phyloP scores from a whole-genome alignment of 2,888 invertebrate genomes.

The Agapostemon virescens region DNA sequence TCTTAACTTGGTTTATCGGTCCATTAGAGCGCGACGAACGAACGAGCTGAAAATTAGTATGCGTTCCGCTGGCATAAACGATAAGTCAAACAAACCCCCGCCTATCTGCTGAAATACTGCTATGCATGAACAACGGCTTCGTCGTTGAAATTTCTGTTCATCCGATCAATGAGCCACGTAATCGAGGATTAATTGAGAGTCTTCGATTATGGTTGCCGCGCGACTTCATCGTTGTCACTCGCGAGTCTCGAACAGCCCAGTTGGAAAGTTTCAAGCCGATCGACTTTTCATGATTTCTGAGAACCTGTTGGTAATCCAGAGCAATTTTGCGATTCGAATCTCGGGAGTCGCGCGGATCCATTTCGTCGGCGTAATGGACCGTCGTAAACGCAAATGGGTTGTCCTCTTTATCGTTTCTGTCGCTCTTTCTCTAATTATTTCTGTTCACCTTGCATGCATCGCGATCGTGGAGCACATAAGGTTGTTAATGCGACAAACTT shows the following conservation, averaged over 20 bases:
- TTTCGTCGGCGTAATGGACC: background rate
- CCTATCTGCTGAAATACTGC: constrained; percentile 17
- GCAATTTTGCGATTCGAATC: constrained; percentile 35
- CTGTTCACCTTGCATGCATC: background rate
- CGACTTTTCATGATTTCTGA: constrained; percentile 55
- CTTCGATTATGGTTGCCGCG: constrained; percentile 48
- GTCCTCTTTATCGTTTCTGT: background rate
- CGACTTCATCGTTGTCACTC: constrained; percentile 35
- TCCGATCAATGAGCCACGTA: constrained; percentile 43
- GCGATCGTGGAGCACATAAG: too few relatives aligned
- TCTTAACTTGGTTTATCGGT: constrained; percentile 34
- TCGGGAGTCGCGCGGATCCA: background rate
- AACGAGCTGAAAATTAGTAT: constrained; percentile 40
- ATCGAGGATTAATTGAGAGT: constrained; percentile 62
- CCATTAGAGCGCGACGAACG: constrained; percentile 28
- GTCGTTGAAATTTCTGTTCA: constrained; percentile 4
- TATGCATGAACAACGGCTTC: background rate
- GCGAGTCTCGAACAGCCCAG: constrained; percentile 13
- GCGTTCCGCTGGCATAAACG: constrained; percentile 32
- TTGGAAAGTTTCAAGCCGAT: constrained; percentile 68
- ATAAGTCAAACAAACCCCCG: constrained; percentile 36
- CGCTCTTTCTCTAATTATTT: background rate
- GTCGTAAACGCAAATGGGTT: background rate
- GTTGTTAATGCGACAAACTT: too few relatives aligned
- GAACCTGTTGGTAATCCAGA: constrained; percentile 57